These are phyloP conservation scores for Actinostola sp. DNA, from an alignment of 92 coral and sea anemone species.

Conservation along the genomic window DNA sequence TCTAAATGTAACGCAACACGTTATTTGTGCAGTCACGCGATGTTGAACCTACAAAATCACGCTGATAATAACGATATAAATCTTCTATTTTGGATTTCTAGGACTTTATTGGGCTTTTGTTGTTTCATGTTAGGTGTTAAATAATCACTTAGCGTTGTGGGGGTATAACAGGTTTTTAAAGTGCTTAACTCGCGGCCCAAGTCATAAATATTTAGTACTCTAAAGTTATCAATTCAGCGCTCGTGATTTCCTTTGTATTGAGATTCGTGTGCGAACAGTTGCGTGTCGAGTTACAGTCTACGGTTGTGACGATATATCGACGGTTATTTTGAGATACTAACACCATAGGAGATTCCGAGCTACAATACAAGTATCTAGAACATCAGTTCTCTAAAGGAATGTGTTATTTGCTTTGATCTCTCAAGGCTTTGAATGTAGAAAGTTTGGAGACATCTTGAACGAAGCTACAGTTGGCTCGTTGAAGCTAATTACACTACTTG, in stretches of 20 bases:
- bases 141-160: not conserved
- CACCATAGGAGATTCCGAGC: conserved; percentile 10
- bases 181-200: not conserved
- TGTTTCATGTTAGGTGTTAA: not conserved
- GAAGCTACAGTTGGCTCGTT: not conserved
- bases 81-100: not conserved
- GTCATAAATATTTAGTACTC: conserved; percentile 24
- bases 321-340: not conserved
- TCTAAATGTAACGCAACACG: conserved; percentile 28
- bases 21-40: conserved; percentile 23
- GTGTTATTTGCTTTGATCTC: conserved; percentile 24
- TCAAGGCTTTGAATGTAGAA: not conserved
- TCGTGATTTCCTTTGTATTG: conserved; percentile 16
- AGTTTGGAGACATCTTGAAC: not conserved
- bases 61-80: not conserved
- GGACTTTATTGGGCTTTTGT: not conserved
- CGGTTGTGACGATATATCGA: not conserved
- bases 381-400: conserved; percentile 13
- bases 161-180: conserved; percentile 1
- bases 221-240: conserved; percentile 5
- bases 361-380: not conserved
- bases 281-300: conserved; percentile 13
- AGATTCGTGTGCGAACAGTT: not conserved
- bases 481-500: not conserved
- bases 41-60: not conserved